A percentile compares a stretch with the other conserved stretches of the same genome.
These are phyloP conservation scores for Lepilemur septentrionalis DNA, from an alignment of 2,797 vertebrate species.

Conservation along the genomic window DNA sequence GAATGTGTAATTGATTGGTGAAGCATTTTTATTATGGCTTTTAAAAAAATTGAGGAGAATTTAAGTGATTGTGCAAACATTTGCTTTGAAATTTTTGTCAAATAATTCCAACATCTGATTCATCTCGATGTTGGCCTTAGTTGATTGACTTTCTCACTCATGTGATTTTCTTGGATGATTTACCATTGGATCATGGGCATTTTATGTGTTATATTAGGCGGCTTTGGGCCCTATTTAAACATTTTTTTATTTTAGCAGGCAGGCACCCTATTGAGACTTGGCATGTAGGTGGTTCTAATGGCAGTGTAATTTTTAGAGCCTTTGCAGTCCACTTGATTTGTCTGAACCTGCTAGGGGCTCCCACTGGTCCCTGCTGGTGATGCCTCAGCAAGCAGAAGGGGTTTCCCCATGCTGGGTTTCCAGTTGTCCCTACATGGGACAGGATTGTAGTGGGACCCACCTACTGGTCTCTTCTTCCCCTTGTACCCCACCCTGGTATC, in stretches of 20 bases:
- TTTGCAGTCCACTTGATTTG: not conserved
- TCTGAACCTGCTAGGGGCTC: not conserved
- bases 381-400: not conserved
- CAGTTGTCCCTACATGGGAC: not conserved
- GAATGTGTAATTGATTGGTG: not conserved
- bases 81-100: conserved; percentile 13
- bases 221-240: not conserved
- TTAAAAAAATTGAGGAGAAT: not conserved
- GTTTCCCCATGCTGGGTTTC: not conserved
- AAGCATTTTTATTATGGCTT: conserved; percentile 18
- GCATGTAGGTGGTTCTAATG: not conserved
- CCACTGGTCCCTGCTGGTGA: not conserved
- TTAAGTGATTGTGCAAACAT: conserved; percentile 6
- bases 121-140: not conserved
- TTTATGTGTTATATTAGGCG: not conserved
- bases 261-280: not conserved
- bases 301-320: not conserved
- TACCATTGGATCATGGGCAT: not conserved
- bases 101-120: not conserved
- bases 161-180: conserved; percentile 22
- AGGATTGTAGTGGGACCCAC: not conserved
- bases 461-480: not conserved
- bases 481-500: not conserved
- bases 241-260: not conserved
- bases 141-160: not conserved